Percentiles rank a stretch among this genome's conserved stretches.
Evolutionary conservation across 2,797 vertebrate genomes (phyloP).

Genomic region (Crossoptilon crossoptilon): DNA sequence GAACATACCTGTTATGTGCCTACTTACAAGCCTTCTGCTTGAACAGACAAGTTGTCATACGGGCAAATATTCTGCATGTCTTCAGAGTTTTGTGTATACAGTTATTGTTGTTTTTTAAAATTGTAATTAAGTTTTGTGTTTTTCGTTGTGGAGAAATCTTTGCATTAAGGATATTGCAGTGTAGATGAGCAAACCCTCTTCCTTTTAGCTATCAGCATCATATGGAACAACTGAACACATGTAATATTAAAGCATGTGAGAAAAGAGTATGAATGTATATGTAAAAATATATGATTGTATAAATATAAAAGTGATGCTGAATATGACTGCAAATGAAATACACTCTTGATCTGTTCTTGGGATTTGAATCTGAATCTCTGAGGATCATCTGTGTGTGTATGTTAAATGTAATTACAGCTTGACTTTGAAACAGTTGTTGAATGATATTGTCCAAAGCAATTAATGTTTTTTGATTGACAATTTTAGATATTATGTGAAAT

Average conservation of each 20-base stretch:
- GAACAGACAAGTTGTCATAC: background rate
- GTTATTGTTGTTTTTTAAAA: background rate
- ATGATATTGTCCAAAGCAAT: background rate
- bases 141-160: background rate
- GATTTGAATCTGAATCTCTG: background rate
- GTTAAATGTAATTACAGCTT: background rate
- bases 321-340: background rate
- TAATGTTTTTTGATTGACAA: background rate
- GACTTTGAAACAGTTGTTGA: background rate
- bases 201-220: background rate
- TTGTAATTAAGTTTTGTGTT: background rate
- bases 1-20: background rate
- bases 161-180: background rate
- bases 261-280: background rate
- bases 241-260: background rate
- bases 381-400: background rate
- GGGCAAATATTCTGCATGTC: background rate
- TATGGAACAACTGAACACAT: background rate
- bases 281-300: too few relatives aligned
- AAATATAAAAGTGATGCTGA: background rate
- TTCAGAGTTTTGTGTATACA: background rate
- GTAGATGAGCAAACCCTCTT: background rate
- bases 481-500: background rate
- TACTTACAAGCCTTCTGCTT: background rate
- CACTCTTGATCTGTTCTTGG: background rate